phyloP scores from a whole-genome alignment of 2,888 invertebrate genomes.

The Tachina fera region DNA sequence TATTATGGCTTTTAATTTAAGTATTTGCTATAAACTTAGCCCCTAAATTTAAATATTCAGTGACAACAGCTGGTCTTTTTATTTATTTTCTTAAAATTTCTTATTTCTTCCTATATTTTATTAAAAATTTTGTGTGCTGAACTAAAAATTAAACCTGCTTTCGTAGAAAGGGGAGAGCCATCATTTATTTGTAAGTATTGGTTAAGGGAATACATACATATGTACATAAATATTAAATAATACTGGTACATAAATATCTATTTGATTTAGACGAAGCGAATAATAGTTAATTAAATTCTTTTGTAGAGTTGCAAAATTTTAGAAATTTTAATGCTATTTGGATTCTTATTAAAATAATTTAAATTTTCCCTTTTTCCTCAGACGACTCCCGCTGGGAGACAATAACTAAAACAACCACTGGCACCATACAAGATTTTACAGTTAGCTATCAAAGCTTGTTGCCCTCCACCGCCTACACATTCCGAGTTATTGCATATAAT shows the following conservation, averaged over 20 bases:
- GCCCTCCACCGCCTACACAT: conserved; percentile 95
- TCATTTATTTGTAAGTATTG: conserved; percentile 82
- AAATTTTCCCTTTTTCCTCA: conserved; percentile 80
- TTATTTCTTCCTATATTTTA: conserved; percentile 41
- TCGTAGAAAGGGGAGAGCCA: conserved; percentile 82
- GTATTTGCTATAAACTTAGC: neutral
- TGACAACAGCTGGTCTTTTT: conserved; percentile 58
- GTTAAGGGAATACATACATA: conserved; percentile 4
- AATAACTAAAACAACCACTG: conserved; percentile 92
- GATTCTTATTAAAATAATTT: conserved; percentile 45
- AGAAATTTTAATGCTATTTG: neutral
- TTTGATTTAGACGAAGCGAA: conserved; percentile 4
- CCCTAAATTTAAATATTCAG: neutral
- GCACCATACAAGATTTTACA: conserved; percentile 92
- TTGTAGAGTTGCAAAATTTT: neutral
- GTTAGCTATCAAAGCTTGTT: conserved; percentile 95
- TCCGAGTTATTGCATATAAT: conserved; percentile 97
- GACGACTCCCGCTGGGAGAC: conserved; percentile 96
- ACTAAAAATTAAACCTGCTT: conserved; percentile 76
- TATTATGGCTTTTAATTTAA: neutral
- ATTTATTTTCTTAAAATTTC: conserved; percentile 58
- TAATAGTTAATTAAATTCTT: neutral
- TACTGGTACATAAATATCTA: neutral
- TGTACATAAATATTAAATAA: neutral
- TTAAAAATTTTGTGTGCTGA: conserved; percentile 70